Percentiles rank a stretch among this genome's conserved stretches.
Evolutionary conservation across 2,888 invertebrate species (phyloP).

Genomic region (Sinopyrophorus schimmeli): DNA sequence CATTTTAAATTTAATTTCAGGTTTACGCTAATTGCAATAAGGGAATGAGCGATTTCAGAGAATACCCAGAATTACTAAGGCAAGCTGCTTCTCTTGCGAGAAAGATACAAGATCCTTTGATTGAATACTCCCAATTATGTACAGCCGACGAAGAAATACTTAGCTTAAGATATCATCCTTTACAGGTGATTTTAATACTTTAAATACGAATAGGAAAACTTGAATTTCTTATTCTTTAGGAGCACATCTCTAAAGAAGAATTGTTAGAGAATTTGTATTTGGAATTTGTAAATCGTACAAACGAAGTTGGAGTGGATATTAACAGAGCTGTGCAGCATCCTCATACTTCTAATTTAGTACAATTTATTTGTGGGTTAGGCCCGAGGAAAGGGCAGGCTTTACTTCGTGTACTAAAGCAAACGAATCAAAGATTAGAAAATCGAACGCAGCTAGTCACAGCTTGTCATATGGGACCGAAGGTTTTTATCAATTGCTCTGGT

Average conservation of each 20-base stretch:
- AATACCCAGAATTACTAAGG: conserved; percentile 87
- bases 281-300: conserved; percentile 93
- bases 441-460: conserved; percentile 92
- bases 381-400: conserved; percentile 90
- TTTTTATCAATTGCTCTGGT: conserved; percentile 96
- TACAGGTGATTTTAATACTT: no score
- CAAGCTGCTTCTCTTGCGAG: conserved; percentile 94
- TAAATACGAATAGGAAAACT: neutral
- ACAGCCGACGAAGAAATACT: conserved; percentile 96
- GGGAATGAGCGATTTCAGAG: conserved; percentile 84
- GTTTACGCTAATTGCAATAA: conserved; percentile 91
- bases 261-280: conserved; percentile 81
- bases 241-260: conserved; percentile 82
- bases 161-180: conserved; percentile 87
- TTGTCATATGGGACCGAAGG: conserved; percentile 95
- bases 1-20: conserved; percentile 22
- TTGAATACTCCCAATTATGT: conserved; percentile 95
- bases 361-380: conserved; percentile 97
- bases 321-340: conserved; percentile 90
- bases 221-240: conserved; percentile 54
- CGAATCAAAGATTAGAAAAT: conserved; percentile 90
- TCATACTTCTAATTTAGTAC: conserved; percentile 85
- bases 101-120: conserved; percentile 90
- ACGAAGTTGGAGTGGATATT: conserved; percentile 97
- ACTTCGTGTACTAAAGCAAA: conserved; percentile 84